These are phyloP conservation scores for Styela clava DNA, from an alignment of 23 tunicate genomes.

Conservation along the genomic window DNA sequence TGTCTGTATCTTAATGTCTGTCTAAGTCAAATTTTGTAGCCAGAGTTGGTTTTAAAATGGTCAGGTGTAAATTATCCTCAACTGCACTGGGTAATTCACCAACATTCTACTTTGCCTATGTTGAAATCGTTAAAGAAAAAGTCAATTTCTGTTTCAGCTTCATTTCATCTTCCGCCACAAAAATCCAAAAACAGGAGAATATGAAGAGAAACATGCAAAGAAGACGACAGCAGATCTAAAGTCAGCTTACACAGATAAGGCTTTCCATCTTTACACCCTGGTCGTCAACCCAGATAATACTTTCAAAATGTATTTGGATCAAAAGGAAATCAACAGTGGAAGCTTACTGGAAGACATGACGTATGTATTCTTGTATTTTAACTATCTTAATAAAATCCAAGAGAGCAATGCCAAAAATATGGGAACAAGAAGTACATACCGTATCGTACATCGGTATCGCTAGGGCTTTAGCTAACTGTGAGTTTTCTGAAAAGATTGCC, in stretches of 20 bases:
- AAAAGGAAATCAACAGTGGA: constrained; percentile 65
- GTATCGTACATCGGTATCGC: too few species aligned
- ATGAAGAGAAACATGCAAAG: constrained; percentile 84
- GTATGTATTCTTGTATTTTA: constrained; percentile 20
- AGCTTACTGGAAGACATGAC: constrained; percentile 69
- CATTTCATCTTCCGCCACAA: constrained; percentile 97
- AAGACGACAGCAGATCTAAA: constrained; percentile 64
- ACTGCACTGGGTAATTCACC: too few species aligned
- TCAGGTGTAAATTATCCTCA: too few species aligned
- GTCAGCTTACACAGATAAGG: constrained; percentile 69
- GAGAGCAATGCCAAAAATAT: background rate
- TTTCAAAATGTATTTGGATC: constrained; percentile 73
- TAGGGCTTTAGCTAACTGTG: too few species aligned
- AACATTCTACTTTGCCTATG: too few species aligned
- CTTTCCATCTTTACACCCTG: constrained; percentile 81
- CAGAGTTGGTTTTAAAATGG: too few species aligned
- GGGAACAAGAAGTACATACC: background rate
- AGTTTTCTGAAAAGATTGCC: too few species aligned
- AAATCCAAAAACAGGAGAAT: constrained; percentile 87
- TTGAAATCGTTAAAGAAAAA: too few species aligned
- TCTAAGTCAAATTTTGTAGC: too few species aligned
- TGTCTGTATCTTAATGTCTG: too few species aligned
- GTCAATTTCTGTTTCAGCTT: constrained; percentile 31
- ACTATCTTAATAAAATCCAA: too few species aligned
- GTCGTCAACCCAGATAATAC: constrained; percentile 71